Evolutionary conservation across 2,888 invertebrate species (phyloP).

Genomic region (Leptopilina myrica): DNA sequence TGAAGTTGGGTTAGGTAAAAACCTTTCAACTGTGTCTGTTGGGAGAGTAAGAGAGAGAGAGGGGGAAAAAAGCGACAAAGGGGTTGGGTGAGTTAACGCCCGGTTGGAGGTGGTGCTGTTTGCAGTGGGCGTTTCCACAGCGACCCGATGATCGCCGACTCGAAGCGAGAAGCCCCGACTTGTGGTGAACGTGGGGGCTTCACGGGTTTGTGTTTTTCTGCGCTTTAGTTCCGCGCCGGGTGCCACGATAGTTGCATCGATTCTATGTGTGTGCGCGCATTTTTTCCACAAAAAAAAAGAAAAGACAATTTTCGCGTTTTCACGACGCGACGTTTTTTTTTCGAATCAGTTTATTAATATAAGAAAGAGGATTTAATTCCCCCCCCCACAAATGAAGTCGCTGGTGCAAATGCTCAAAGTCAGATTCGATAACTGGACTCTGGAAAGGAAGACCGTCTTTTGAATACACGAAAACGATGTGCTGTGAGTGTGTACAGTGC

Average conservation of each 20-base stretch:
- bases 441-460: too few species aligned
- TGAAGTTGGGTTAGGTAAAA: slow-evolving; percentile 38
- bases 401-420: too few species aligned
- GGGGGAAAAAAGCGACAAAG: slow-evolving; percentile 44
- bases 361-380: too few species aligned
- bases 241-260: slow-evolving; percentile 75
- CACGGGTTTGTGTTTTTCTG: slow-evolving; percentile 71
- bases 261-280: slow-evolving; percentile 61
- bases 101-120: slow-evolving; percentile 69
- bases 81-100: slow-evolving; percentile 68
- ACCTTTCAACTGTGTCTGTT: neutral
- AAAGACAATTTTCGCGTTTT: slow-evolving; percentile 14
- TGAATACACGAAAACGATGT: slow-evolving; percentile 62
- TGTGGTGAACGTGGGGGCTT: slow-evolving; percentile 68
- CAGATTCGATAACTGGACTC: too few species aligned
- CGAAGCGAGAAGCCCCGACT: slow-evolving; percentile 52
- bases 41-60: neutral
- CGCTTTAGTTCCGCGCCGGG: slow-evolving; percentile 76
- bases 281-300: slow-evolving; percentile 8
- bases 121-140: slow-evolving; percentile 64
- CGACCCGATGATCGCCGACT: slow-evolving; percentile 56
- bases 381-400: too few species aligned
- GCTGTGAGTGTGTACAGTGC: slow-evolving; percentile 75
- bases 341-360: too few species aligned
- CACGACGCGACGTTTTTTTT: slow-evolving; percentile 14